Evolutionary conservation across 2,888 invertebrate species (phyloP), one percentile per base, ranked within the genome.

Genomic region (Heliconius hortense): DNA sequence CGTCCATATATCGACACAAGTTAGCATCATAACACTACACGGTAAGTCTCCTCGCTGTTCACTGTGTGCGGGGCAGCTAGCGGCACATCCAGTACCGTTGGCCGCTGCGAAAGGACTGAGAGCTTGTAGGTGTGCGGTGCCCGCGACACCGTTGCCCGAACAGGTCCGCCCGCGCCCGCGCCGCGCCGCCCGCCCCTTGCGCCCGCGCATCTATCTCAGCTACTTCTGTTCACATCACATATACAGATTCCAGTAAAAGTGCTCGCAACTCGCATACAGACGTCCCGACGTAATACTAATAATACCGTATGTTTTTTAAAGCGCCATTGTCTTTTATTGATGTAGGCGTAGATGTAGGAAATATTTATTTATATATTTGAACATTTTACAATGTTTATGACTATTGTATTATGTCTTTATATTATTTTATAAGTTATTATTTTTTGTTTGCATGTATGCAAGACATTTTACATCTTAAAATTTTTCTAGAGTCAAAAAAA

Each of bases 1-100:
- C 82, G 82, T 84, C 84, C 82, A 79, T 79, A 78, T 80, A 82
- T 84, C 80, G 82, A 82, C 86, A 92, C 92, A 88, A 84, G 86
- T 88, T 87, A 88, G 91, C 92, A 92, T 93, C 89, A 86, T 92
- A 91, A 90, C 90, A 89, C 93, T 92, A 86, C 92, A 92, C 92
- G 90, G 88, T 87, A 85, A 89, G 87, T 89, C 89, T 90, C 89
- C 89, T 90, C 89, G 89, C 86, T 88, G 90, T 91, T 92, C 90
- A 85, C 90, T 90, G 89, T 84, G 86, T 89, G 87, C 87, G 89
- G 85, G 84, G 82, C 85, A 86, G 88, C 85, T 93, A 92, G 93
- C 93, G 93, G 93, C 93, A 89, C 93, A 90, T 89, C 90, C 88
- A 85, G 87, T 93, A 91, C 93, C 94, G 93, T 94, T 93, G 92